Base-by-base conservation (phyloP, 2,113 vertebrate genomes). In the Scomber japonicus region DNA sequence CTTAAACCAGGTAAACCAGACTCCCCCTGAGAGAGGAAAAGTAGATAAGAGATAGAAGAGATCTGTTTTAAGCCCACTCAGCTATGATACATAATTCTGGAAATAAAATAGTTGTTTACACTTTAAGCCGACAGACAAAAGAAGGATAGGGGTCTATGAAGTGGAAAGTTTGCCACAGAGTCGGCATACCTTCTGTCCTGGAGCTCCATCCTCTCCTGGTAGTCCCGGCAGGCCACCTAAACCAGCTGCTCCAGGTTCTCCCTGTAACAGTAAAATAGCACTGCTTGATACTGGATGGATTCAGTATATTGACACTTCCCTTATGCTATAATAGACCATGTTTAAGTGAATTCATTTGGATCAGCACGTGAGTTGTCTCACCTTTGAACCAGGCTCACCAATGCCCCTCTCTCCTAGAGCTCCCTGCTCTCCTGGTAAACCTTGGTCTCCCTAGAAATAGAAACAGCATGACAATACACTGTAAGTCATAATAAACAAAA, bases 361-460 rank as follows among this genome's bases (percentile, higher is more conserved):
- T 62, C 4, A 31, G 10, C 24, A 54, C 30, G 15, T 55, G 2
- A 45, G 11, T 31, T 40, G 14, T 44, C 24, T 60, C 87, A 96
- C 96, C 94, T 97, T 97, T 91, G 95, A 44, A 71, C 95, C 95
- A 82, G 95, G 82, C 80, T 96, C 96, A 85, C 95, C 95, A 66
- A 92, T 73, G 27, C 95, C 96, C 91, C 94, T 95, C 83, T 96
- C 95, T 91, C 95, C 96, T 56, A 92, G 89, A 77, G 88, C 83
- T 84, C 96, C 97, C 88, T 94, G 95, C 91, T 97, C 95, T 94
- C 96, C 95, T 80, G 96, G 95, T 65, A 98, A 96, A 82, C 95
- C 95, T 92, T 96, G 94, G 71, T 97, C 95, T 85, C 95, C 95
- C 95, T 96, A 40, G n/a, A 78, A 79, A 75, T 17, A 81, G 12